Base-by-base conservation (phyloP, 92 coral and sea anemone species). In the Epizoanthus ramosus region DNA sequence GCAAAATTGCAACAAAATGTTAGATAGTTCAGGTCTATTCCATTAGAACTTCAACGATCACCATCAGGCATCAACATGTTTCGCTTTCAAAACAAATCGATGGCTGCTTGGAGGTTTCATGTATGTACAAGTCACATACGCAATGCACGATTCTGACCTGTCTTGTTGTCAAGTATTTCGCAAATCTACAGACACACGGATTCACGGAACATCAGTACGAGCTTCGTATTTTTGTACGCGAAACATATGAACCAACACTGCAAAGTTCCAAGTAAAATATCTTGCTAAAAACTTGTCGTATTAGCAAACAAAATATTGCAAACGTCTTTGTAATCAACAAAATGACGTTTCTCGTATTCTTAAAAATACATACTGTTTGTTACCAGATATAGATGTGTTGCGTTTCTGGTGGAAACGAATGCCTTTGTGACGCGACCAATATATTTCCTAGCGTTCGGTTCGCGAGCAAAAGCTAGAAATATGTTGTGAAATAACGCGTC, bases 391-490 rank as follows among this genome's bases (percentile, higher is more conserved):
- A 77, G 23, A 43, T 8, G 16, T 43, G 52, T 22, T 19, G 61
- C 59, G 45, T 19, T 21, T 16, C 17, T 14, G 39, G 22, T 61
- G 16, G 23, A 43, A 77, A 60, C 37, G 82, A 77, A 60, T 41
- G 71, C 50, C 82, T 77, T 77, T 77, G 71, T 77, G 82, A 77
- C 71, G 82, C 24, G 14, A 41, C 16, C 41, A 76, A 31, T 60
- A 39, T 43, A 18, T 60, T 19, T 18, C 39, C 28, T 61, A 61
- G 45, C 28, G 37, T 77, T 61, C 56, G 41, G 41, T 41, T 19
- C 52, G 63, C 14, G 39, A 58, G 47, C 68, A 75, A 6, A 16
- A n/a, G 23, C 10, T 21, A 15, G 15, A 21, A 12, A 12, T 8
- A 33, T 60, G 35, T 12, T 37, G 25, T 39, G 22, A 52, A 39